A percentile compares a stretch with the other conserved stretches of the same genome.
These are phyloP conservation scores for Lumbricus terrestris DNA, from an alignment of 2,888 invertebrate species.

Conservation along the genomic window DNA sequence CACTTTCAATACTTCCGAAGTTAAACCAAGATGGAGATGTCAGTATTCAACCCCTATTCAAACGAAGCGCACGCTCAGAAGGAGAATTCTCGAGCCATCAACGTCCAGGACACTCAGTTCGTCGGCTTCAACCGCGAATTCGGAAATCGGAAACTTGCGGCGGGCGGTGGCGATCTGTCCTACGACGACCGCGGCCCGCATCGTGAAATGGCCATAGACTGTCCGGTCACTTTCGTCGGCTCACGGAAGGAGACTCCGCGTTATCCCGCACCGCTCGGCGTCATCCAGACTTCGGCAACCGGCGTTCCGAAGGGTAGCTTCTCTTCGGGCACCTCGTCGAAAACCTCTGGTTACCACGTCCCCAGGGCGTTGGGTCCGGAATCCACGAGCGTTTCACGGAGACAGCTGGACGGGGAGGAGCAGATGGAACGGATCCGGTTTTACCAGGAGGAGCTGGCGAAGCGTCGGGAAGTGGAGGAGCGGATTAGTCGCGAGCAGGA, in stretches of 20 bases:
- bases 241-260: constrained; percentile 86
- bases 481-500: constrained; percentile 84
- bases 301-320: constrained; percentile 17
- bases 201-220: constrained; percentile 98
- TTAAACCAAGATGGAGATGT: constrained; percentile 4
- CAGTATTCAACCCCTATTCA: not conserved
- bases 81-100: not conserved
- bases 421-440: constrained; percentile 65
- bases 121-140: not conserved
- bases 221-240: constrained; percentile 89
- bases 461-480: constrained; percentile 79
- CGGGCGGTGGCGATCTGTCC: not conserved
- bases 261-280: constrained; percentile 61
- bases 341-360: not conserved
- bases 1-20: not conserved
- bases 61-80: constrained; percentile 9
- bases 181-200: constrained; percentile 65
- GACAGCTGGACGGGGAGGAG: not conserved
- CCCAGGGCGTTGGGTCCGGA: not conserved
- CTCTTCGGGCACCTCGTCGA: constrained; percentile 3
- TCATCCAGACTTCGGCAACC: constrained; percentile 34
- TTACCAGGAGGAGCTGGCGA: constrained; percentile 85
- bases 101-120: not conserved
- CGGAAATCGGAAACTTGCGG: not conserved
- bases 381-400: not conserved